phyloP scores from a whole-genome alignment of 2,797 vertebrate genomes.

The Aselliscus stoliczkanus region DNA sequence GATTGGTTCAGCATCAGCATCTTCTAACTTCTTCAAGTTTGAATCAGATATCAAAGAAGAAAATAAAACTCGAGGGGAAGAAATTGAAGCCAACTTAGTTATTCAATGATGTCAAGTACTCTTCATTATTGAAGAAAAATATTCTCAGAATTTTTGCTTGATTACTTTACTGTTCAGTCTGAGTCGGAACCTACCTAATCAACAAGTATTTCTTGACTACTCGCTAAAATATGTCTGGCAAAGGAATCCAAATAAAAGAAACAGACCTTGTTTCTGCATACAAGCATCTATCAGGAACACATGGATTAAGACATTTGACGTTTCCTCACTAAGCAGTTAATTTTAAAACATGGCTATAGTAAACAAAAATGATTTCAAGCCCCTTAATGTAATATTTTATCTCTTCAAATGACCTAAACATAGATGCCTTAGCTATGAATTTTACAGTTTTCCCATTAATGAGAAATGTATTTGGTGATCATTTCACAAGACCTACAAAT shows the following conservation, averaged over 20 bases:
- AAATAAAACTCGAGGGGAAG: conserved; percentile 33
- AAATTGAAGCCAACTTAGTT: conserved; percentile 48
- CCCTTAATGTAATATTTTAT: background rate
- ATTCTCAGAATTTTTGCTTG: background rate
- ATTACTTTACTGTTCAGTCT: conserved; percentile 23
- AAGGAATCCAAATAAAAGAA: conserved; percentile 18
- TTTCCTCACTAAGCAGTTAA: conserved; percentile 7
- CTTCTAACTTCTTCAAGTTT: conserved; percentile 29
- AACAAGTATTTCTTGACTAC: conserved; percentile 31
- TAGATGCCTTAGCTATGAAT: background rate
- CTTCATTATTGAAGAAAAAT: conserved; percentile 24
- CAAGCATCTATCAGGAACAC: background rate
- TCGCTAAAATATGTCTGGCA: conserved; percentile 33
- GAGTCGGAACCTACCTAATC: background rate
- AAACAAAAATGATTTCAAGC: background rate
- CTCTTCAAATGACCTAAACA: background rate
- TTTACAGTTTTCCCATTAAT: background rate
- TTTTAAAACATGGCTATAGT: background rate
- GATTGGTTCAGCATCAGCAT: background rate
- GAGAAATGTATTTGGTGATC: background rate
- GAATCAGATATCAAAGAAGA: conserved; percentile 23
- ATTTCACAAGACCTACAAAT: background rate
- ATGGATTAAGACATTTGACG: background rate
- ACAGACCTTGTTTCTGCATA: background rate
- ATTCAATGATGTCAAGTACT: conserved; percentile 21